Base-by-base conservation (phyloP, 1,140 invertebrate genomes). In the Drosophila kanapiae region DNA sequence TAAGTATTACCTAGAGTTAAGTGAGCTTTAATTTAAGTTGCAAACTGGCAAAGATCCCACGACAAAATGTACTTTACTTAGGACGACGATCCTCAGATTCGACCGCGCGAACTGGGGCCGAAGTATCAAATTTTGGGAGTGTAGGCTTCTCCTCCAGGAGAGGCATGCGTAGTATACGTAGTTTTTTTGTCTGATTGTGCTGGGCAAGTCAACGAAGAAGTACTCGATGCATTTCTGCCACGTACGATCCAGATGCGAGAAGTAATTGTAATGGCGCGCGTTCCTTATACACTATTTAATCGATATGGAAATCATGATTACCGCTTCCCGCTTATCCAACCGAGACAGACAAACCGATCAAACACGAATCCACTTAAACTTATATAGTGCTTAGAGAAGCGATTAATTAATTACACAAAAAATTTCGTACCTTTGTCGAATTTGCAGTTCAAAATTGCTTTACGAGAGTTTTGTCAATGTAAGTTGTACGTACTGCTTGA, bases 391-490 rank as follows among this genome's bases (percentile, higher is more conserved):
- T 70, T 80, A 76, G 37, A 76, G 31, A 60, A 51, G 56, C 58
- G 54, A 65, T 70, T 62, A 68, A 69, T 37, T 62, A 81, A 67
- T 60, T 72, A 74, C 70, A 74, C 65, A 80, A 82, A 68, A 68
- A 51, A 65, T 88, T 88, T 86, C 83, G 90, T 91, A 91, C 90
- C 90, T 91, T 88, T 88, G 72, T 91, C 84, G 90, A 91, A 91
- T 91, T 90, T 86, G 90, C 90, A 91, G 90, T 91, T 91, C 84
- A 91, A 91, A 91, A 91, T 91, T 91, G 84, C 84, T 80, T 71
- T 87, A 80, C 53, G 67, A 80, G 78, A 56, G 53, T 56, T 87
- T 80, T 63, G 65, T 78, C 75, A 63, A 43, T 78, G 64, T 78
- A 78, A 47, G 59, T 69, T 77, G 43, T 77, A 31, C 23, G 23